Evolutionary conservation across 2,113 vertebrate species (phyloP), one percentile per base, ranked within the genome.

Genomic region (Pristiophorus japonicus): DNA sequence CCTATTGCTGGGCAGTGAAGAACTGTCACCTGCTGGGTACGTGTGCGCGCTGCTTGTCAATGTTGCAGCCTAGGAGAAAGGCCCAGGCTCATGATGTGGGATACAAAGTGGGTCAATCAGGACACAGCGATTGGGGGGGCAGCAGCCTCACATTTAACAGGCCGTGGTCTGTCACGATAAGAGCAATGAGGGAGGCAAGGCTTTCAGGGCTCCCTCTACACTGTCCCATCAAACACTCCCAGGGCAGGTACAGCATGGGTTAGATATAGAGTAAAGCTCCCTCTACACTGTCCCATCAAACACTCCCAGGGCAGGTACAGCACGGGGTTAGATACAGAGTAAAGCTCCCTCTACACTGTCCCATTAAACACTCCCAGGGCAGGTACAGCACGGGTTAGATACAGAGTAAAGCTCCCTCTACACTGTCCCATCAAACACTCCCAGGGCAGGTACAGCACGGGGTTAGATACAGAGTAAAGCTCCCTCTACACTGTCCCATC

Each of bases 1-100:
- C 98, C 73, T 99, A 99, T 97, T 99, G 98, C 97, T 99, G 98
- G 98, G 98, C 98, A 73, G 91, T 99, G 95, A 97, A 97, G 95
- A 97, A 99, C 97, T 98, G 98, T 91, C 96, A 97, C 93, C 97
- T 99, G 24, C 97, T 99, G 2, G 98, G 98, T 98, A 51, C 51
- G 97, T 96, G 59, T n/a, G 20, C 51, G 51, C 7, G 27, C 30
- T 10, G 8, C 70, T 70, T 30, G 24, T 6, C 7, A 30, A 27
- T 70, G 24, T 1, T 6, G 70, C 34, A 73, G 27, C 70, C 8
- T 34, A 3, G 18, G 38, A 20, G 14, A 84, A 16, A 20, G 38
- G 18, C 14, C 1, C 1, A 70, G 27, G 20, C 66, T 24, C 78
- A 38, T 14, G 0, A 38, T 1, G 27, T 30, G 7, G 16, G 27